Percentiles rank a stretch among this genome's conserved stretches.
phyloP scores from a whole-genome alignment of 2,888 invertebrate genomes.

The Abrostola tripartita region DNA sequence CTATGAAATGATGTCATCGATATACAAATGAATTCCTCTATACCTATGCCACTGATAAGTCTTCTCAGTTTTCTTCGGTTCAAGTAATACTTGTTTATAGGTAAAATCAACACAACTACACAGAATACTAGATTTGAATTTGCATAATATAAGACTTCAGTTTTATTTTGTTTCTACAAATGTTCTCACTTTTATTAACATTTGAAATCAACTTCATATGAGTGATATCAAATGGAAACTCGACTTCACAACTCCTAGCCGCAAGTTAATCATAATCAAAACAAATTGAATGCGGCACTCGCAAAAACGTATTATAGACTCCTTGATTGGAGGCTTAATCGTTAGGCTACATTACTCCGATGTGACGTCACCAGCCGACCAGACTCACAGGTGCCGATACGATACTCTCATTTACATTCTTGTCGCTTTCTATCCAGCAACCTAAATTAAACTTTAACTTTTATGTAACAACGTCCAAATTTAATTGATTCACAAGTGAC shows the following conservation, averaged over 20 bases:
- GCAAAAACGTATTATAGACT: slow-evolving; percentile 60
- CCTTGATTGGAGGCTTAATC: slow-evolving; percentile 65
- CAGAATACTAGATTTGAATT: too few species aligned
- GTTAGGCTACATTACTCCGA: slow-evolving; percentile 63
- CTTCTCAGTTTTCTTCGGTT: slow-evolving; percentile 7
- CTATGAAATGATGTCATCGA: slow-evolving; percentile 42
- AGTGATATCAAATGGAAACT: slow-evolving; percentile 50
- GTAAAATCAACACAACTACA: too few species aligned
- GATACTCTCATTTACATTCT: slow-evolving; percentile 77
- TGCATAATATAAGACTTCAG: neutral
- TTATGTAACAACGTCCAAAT: slow-evolving; percentile 30
- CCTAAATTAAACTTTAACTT: slow-evolving; percentile 54
- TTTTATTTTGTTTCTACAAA: neutral
- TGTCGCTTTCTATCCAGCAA: slow-evolving; percentile 53
- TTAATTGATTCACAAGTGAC: slow-evolving; percentile 4
- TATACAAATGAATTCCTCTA: slow-evolving; percentile 17
- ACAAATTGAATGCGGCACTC: slow-evolving; percentile 64
- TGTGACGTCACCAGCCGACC: slow-evolving; percentile 77
- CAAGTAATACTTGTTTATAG: too few species aligned
- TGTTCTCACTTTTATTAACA: slow-evolving; percentile 34
- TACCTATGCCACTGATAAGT: slow-evolving; percentile 15
- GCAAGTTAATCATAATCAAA: slow-evolving; percentile 61
- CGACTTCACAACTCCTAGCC: slow-evolving; percentile 46
- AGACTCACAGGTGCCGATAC: slow-evolving; percentile 84
- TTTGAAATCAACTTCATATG: slow-evolving; percentile 35